Conservation (phyloP, 2,888 invertebrate genomes). For the Metallyticus violacea region DNA sequence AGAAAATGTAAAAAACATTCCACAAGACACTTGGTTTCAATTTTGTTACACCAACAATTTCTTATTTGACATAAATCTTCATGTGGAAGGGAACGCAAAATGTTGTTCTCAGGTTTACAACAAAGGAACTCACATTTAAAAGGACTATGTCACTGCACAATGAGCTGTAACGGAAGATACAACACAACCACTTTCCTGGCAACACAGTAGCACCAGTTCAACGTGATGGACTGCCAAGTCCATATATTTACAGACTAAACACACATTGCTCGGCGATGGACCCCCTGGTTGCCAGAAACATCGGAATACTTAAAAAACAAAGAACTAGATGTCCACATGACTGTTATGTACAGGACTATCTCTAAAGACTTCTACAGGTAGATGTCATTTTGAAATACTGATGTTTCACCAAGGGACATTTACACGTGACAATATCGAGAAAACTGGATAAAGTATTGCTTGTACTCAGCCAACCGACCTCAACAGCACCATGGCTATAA, state of each 20-base stretch:
- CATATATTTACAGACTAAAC: not conserved
- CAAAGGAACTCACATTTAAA: not conserved
- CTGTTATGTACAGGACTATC: not conserved
- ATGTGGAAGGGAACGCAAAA: not conserved
- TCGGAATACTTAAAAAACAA: not conserved
- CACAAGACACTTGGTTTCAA: not conserved
- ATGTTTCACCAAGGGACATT: not conserved
- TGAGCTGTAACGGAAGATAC: not conserved
- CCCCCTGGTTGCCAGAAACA: not conserved
- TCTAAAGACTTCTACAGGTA: not conserved
- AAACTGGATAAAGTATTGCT: not conserved
- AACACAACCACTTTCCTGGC: not conserved
- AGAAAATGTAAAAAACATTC: not conserved
- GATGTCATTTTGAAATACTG: not conserved
- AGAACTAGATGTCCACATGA: not conserved
- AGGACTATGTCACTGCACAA: too few relatives aligned
- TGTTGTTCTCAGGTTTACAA: too few relatives aligned
- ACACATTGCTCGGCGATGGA: not conserved
- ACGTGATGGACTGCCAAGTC: not conserved
- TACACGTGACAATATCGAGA: not conserved
- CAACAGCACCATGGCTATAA: not conserved
- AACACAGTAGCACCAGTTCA: not conserved
- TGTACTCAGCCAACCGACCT: not conserved
- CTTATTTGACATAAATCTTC: not conserved
- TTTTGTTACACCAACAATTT: not conserved